These are phyloP conservation scores for Sapajus apella DNA, from an alignment of 2,113 vertebrate genomes.

Conservation along the genomic window DNA sequence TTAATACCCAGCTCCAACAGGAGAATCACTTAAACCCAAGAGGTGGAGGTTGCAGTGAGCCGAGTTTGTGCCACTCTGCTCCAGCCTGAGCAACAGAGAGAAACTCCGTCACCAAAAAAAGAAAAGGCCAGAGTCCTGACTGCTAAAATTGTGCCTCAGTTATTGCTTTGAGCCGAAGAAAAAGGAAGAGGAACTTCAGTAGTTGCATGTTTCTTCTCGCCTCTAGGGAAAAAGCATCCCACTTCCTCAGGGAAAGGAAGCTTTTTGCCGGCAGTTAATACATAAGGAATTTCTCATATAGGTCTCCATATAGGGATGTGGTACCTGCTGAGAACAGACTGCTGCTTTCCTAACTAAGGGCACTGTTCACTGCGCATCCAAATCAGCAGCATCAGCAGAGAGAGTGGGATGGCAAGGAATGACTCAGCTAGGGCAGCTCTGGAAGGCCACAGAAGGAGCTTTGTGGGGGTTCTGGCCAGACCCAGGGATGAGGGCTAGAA, in stretches of 20 bases:
- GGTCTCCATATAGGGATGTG: not conserved
- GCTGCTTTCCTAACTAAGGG: not conserved
- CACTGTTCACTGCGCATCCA: fast-evolving
- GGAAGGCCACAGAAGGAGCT: not conserved
- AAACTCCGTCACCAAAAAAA: not conserved
- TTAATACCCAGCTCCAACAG: not conserved
- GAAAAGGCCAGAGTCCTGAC: not conserved
- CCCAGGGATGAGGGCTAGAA: not conserved
- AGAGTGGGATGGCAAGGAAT: not conserved
- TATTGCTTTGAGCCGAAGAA: not conserved
- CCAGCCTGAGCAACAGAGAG: too few relatives aligned
- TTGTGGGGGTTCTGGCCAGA: too few relatives aligned
- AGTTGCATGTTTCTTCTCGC: not conserved
- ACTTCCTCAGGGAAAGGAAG: not conserved
- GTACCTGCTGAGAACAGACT: fast-evolving
- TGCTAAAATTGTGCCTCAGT: not conserved
- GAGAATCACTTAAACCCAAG: not conserved
- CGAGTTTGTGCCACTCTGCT: too few relatives aligned
- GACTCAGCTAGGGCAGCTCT: not conserved
- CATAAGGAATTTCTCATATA: not conserved
- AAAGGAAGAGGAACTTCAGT: not conserved
- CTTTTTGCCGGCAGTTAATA: not conserved
- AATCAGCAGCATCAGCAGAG: not conserved
- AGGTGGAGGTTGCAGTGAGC: too few relatives aligned
- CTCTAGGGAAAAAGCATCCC: not conserved